Evolutionary conservation across 2,113 vertebrate species (phyloP), one percentile per base, ranked within the genome.

Genomic region (Apodemus speciosus): DNA sequence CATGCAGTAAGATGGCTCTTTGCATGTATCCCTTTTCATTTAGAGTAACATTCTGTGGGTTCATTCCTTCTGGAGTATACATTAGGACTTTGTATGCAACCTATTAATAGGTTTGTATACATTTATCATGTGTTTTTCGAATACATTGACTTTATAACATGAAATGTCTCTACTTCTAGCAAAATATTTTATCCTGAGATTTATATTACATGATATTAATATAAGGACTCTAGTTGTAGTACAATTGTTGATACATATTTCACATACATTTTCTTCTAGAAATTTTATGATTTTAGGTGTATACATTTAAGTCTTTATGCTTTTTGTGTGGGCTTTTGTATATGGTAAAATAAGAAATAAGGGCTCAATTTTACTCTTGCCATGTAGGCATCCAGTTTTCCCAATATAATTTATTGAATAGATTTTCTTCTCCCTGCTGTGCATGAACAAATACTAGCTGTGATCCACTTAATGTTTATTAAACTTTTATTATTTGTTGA

Each of bases 401-500:
- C 9, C 3, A 92, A 64, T 2, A 43, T 62, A 18, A 49, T 46
- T 85, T 85, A 72, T 56, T 46, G 32, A 92, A 64, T 6, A 30
- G 4, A 56, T 9, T 64, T 38, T 49, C 43, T 30, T 88, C 77
- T 81, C 18, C 9, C 7, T 21, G 60, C 23, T 60, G 14, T 49
- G 18, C 2, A 56, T 14, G 9, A 92, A 66, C 11, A 90, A 62
- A 86, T 73, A 73, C 18, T 90, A 32, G 9, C 25, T 75, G 87
- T 73, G 85, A 87, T 68, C 0, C n/a, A 77, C 88, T 84, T 80
- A 23, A 32, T 3, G 3, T 13, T 89, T 94, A 4, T 72, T 64
- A 77, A 85, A 76, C 38, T 87, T 88, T 60, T 88, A 90, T 66
- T 68, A 87, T 80, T 96, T 84, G 62, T 71, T 71, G 60, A 85